Evolutionary conservation across 2,113 vertebrate species (phyloP).

Genomic region (Agapornis roseicollis): DNA sequence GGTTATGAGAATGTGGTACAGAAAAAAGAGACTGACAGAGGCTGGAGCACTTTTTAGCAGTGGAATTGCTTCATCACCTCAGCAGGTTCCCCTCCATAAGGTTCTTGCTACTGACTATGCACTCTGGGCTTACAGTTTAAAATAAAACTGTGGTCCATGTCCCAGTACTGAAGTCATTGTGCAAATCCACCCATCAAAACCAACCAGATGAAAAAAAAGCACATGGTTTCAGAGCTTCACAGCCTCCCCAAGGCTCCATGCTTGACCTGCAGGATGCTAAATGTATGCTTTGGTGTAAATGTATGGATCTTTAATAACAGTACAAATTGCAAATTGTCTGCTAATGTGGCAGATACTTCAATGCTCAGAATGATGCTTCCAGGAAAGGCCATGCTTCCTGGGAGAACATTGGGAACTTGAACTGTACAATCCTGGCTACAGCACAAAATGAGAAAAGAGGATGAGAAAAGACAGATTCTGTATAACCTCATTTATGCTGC

Average conservation of each 20-base stretch:
- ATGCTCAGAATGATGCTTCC: neutral
- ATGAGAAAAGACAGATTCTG: neutral
- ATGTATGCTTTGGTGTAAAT: neutral
- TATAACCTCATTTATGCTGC: neutral
- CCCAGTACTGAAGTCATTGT: neutral
- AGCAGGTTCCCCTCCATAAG: neutral
- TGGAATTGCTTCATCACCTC: neutral
- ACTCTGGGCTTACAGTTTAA: neutral
- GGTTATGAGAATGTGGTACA: neutral
- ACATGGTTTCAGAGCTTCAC: neutral
- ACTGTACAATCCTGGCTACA: neutral
- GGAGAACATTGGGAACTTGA: neutral
- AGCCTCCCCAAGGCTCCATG: neutral
- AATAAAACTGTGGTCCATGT: neutral
- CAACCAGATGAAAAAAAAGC: rapidly evolving
- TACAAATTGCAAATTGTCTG: neutral
- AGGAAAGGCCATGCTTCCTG: neutral
- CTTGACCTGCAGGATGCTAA: neutral
- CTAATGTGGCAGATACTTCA: neutral
- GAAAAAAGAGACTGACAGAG: neutral
- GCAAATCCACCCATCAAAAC: neutral
- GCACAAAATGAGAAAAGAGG: neutral
- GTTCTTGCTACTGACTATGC: neutral
- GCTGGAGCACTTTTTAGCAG: neutral
- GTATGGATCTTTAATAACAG: neutral